Percentiles rank a stretch among this genome's conserved stretches.
Evolutionary conservation across 2,888 invertebrate genomes (phyloP).

Genomic region (Nebria brevicollis): DNA sequence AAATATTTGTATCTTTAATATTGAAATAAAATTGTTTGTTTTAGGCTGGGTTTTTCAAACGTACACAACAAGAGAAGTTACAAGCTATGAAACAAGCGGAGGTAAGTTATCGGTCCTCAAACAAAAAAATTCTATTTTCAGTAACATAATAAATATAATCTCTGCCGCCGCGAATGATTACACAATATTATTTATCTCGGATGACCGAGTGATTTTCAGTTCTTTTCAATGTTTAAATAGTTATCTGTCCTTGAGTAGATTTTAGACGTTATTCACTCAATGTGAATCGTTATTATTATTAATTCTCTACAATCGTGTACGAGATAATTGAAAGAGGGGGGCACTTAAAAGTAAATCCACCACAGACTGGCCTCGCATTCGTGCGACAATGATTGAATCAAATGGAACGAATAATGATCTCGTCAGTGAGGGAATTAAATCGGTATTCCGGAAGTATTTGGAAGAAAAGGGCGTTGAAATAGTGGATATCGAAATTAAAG

Average conservation of each 20-base stretch:
- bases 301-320: neutral
- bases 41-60: conserved; percentile 65
- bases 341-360: neutral
- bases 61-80: conserved; percentile 64
- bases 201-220: neutral
- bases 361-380: neutral
- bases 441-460: conserved; percentile 38
- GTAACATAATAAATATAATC: neutral
- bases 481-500: conserved; percentile 45
- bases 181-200: neutral
- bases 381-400: conserved; percentile 16
- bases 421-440: conserved; percentile 28
- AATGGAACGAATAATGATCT: conserved; percentile 21
- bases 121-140: neutral
- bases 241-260: neutral
- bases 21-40: neutral
- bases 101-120: conserved; percentile 51
- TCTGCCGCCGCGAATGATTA: neutral
- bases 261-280: neutral
- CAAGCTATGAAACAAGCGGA: conserved; percentile 60
- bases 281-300: no score
- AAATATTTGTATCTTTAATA: neutral
- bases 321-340: neutral
- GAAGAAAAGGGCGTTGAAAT: conserved; percentile 43
- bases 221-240: neutral